Conservation (phyloP, 1,140 invertebrate genomes). For the Phymorhynchus buccinoides region DNA sequence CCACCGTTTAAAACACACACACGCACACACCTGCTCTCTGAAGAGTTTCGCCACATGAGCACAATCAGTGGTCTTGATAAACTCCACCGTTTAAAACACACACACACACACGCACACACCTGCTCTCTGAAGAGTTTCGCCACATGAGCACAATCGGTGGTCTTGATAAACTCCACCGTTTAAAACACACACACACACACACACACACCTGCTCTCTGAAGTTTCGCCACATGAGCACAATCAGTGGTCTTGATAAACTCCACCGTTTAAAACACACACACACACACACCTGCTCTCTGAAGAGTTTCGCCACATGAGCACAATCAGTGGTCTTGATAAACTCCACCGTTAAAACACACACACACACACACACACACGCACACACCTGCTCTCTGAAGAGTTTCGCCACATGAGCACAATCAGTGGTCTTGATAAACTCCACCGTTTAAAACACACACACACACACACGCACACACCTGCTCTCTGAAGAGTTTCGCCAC, state of each 20-base stretch:
- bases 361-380: slow-evolving; percentile 8
- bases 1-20: slow-evolving; percentile 77
- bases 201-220: neutral
- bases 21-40: neutral
- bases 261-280: neutral
- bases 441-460: slow-evolving; percentile 27
- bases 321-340: slow-evolving; percentile 82
- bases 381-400: no score
- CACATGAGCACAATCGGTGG: slow-evolving; percentile 82
- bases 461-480: no score
- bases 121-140: slow-evolving; percentile 80
- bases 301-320: slow-evolving; percentile 79
- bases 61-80: no score
- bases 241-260: no score
- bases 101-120: slow-evolving; percentile 59
- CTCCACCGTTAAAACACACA: slow-evolving; percentile 76
- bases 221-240: no score
- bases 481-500: no score
- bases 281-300: slow-evolving; percentile 78
- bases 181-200: slow-evolving; percentile 70
- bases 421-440: no score
- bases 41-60: no score
- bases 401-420: no score
- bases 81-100: neutral
- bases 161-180: slow-evolving; percentile 81